These are phyloP conservation scores for Hystrix brachyura DNA, from an alignment of 2,113 vertebrate genomes.

Conservation along the genomic window DNA sequence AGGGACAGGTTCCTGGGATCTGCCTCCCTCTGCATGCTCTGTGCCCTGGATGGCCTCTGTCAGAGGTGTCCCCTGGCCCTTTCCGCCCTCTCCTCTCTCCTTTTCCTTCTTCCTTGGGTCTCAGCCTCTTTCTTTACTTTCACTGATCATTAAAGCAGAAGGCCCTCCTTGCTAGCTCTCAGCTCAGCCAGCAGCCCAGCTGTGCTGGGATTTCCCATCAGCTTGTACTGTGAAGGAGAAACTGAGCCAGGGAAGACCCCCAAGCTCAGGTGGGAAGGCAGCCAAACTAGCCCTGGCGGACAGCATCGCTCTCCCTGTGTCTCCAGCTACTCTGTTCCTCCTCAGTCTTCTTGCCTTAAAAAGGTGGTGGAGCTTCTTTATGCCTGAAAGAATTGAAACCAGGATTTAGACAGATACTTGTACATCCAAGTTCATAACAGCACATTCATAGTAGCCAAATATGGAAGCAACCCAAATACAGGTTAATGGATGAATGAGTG, in stretches of 20 bases:
- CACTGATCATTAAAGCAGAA: neutral
- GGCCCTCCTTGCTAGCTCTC: neutral
- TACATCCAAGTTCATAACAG: neutral
- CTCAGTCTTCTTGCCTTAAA: neutral
- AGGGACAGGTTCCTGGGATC: neutral
- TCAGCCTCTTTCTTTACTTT: neutral
- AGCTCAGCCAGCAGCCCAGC: neutral
- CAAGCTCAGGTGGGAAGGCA: neutral
- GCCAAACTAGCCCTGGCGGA: fast-evolving
- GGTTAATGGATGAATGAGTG: too few relatives aligned
- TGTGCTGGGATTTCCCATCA: neutral
- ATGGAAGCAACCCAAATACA: neutral
- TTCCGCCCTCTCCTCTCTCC: neutral
- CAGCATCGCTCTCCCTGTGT: neutral
- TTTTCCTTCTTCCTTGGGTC: neutral
- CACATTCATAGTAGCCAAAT: neutral
- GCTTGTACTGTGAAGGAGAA: neutral
- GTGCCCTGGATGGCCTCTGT: neutral
- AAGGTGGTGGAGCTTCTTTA: neutral
- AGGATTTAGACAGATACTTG: neutral
- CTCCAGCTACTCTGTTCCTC: neutral
- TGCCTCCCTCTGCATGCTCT: neutral
- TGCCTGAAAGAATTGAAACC: neutral
- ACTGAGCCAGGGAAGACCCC: neutral
- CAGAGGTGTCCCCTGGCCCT: too few relatives aligned